Percentiles rank a stretch among this genome's conserved stretches.
Conservation (phyloP, 2,113 vertebrate species). For the Ramphastos sulfuratus region DNA sequence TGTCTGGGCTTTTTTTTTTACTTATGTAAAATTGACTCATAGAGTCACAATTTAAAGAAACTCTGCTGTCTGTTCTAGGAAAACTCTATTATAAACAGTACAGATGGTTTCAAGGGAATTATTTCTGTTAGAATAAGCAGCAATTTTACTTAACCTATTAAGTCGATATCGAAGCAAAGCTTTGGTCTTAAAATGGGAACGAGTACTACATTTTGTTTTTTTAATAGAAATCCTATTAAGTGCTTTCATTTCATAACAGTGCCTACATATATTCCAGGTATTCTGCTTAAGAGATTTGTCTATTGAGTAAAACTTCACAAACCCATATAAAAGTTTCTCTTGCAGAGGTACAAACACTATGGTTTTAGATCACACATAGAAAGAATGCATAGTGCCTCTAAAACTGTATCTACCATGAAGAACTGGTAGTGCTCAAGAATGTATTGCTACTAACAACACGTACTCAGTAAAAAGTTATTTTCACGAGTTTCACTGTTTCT, state of each 20-base stretch:
- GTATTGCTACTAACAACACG: not conserved
- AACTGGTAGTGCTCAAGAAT: not conserved
- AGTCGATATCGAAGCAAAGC: slow-evolving; percentile 13
- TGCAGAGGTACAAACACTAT: not conserved
- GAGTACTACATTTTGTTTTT: not conserved
- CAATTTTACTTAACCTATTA: slow-evolving; percentile 44
- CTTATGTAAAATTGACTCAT: slow-evolving; percentile 7
- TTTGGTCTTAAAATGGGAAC: slow-evolving; percentile 10
- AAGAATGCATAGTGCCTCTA: not conserved
- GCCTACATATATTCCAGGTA: not conserved
- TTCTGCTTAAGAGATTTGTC: not conserved
- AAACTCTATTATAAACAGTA: not conserved
- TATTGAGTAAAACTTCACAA: not conserved
- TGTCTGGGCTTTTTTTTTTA: not conserved
- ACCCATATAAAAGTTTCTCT: not conserved
- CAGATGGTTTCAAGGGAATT: slow-evolving; percentile 22
- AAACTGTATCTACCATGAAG: not conserved
- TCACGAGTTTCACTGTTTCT: not conserved
- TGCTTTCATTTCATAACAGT: slow-evolving; percentile 2
- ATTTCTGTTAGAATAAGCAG: slow-evolving; percentile 31
- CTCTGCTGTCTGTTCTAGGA: not conserved
- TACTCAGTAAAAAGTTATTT: not conserved
- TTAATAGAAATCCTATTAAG: slow-evolving; percentile 12
- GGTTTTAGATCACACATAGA: not conserved
- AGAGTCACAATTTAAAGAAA: slow-evolving; percentile 1